These are phyloP conservation scores for Ectropis grisescens DNA, from an alignment of 1,140 invertebrate genomes.

Conservation along the genomic window DNA sequence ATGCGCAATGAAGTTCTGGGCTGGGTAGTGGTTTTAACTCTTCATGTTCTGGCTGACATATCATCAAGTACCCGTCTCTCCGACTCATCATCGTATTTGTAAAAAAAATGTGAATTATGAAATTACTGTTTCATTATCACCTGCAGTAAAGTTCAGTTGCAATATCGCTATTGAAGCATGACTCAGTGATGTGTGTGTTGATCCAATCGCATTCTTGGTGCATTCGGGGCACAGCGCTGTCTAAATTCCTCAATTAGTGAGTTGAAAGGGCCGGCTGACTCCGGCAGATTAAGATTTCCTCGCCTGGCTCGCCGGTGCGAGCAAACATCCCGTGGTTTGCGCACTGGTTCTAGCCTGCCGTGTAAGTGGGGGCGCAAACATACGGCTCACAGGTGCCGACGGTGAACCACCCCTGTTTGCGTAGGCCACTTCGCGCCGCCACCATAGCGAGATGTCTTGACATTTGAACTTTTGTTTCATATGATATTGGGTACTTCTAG, in stretches of 20 bases:
- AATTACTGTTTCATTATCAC: too few relatives aligned
- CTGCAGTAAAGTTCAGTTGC: too few relatives aligned
- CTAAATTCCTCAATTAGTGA: slow-evolving; percentile 11
- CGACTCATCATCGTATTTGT: too few relatives aligned
- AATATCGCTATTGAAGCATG: too few relatives aligned
- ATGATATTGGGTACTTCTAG: slow-evolving; percentile 1
- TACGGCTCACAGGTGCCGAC: slow-evolving; percentile 44
- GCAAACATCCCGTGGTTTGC: slow-evolving; percentile 40
- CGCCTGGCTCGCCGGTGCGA: slow-evolving; percentile 28
- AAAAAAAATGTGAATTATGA: too few relatives aligned
- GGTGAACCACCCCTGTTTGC: slow-evolving; percentile 29
- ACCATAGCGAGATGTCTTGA: slow-evolving; percentile 19
- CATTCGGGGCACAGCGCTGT: too few relatives aligned
- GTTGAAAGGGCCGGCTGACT: slow-evolving; percentile 13
- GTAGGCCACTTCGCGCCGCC: slow-evolving; percentile 23
- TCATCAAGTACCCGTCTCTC: too few relatives aligned
- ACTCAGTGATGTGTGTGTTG: too few relatives aligned
- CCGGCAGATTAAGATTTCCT: slow-evolving; percentile 54
- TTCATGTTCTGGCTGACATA: too few relatives aligned
- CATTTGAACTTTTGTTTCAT: slow-evolving; percentile 23
- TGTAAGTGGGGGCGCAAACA: slow-evolving; percentile 58
- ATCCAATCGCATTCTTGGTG: too few relatives aligned
- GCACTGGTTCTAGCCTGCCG: slow-evolving; percentile 36
- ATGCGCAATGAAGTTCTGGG: too few relatives aligned
- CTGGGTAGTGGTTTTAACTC: too few relatives aligned